Conservation (phyloP, 2,888 invertebrate species). For the Neoaliturus tenellus region DNA sequence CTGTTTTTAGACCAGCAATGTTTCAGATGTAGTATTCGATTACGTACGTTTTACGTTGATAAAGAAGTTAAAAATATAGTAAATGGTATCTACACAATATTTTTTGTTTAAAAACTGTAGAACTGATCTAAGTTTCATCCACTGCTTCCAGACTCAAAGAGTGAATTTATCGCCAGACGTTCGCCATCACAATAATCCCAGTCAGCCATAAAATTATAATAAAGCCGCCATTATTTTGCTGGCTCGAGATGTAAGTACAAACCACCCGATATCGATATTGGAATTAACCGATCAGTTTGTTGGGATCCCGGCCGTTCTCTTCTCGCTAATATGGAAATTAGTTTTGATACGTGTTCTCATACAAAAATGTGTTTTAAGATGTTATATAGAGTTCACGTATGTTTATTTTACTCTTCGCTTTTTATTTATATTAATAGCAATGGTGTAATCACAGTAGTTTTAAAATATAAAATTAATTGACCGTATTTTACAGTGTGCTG, state of each 20-base stretch:
- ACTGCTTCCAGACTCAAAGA: not conserved
- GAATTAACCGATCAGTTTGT: not conserved
- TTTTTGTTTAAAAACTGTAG: not conserved
- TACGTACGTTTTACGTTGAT: no score
- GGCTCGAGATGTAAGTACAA: slow-evolving; percentile 21
- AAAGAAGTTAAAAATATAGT: no score
- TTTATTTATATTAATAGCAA: no score
- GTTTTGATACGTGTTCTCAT: not conserved
- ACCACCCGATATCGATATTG: not conserved
- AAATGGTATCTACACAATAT: no score
- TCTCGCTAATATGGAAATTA: not conserved
- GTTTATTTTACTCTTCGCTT: no score
- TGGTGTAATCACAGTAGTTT: no score
- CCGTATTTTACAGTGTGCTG: no score
- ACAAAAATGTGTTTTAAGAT: not conserved
- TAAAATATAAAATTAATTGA: no score
- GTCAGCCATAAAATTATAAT: slow-evolving; percentile 30
- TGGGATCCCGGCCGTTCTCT: not conserved
- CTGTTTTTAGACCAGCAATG: no score
- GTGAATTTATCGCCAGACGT: slow-evolving; percentile 3
- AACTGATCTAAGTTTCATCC: not conserved
- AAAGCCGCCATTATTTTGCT: not conserved
- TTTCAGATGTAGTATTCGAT: no score
- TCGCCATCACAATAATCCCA: slow-evolving; percentile 14
- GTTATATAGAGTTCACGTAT: no score